Evolutionary conservation across 2,113 vertebrate species (phyloP).

Genomic region (Cavia porcellus): DNA sequence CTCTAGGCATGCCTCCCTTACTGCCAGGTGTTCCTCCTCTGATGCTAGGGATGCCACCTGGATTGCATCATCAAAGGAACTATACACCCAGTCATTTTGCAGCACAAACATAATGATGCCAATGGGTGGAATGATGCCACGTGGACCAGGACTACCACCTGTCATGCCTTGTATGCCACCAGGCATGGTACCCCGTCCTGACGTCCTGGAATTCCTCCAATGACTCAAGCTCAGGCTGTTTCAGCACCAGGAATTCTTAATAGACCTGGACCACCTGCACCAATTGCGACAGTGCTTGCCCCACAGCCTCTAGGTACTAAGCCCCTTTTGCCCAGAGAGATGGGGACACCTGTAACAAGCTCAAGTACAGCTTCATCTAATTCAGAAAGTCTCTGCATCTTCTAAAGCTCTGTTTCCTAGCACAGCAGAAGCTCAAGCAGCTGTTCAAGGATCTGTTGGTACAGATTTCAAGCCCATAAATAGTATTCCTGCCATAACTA

Average conservation of each 20-base stretch:
- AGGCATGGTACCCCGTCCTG: constrained; percentile 84
- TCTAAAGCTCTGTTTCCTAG: constrained; percentile 98
- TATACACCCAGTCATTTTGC: constrained; percentile 91
- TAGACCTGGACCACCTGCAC: constrained; percentile 89
- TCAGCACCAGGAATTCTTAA: constrained; percentile 92
- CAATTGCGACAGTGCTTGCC: constrained; percentile 87
- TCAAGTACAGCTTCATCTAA: constrained; percentile 96
- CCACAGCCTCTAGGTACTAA: constrained; percentile 94
- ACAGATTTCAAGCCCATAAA: constrained; percentile 95
- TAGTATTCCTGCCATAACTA: constrained; percentile 91
- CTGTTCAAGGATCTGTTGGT: constrained; percentile 92
- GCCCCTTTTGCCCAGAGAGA: constrained; percentile 98
- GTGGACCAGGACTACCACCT: constrained; percentile 92
- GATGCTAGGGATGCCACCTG: constrained; percentile 95
- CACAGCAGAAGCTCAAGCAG: constrained; percentile 96
- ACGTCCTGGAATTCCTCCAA: constrained; percentile 95
- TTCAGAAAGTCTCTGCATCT: constrained; percentile 98
- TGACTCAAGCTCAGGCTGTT: constrained; percentile 92
- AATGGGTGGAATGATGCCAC: constrained; percentile 96
- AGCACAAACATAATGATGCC: constrained; percentile 93
- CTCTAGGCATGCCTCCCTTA: constrained; percentile 94
- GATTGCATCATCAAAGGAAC: constrained; percentile 92
- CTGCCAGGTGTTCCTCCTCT: constrained; percentile 97
- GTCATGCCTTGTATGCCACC: constrained; percentile 91
- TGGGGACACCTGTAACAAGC: constrained; percentile 98